Base-by-base conservation (phyloP, 2,797 vertebrate species). In the Tapera naevia region DNA sequence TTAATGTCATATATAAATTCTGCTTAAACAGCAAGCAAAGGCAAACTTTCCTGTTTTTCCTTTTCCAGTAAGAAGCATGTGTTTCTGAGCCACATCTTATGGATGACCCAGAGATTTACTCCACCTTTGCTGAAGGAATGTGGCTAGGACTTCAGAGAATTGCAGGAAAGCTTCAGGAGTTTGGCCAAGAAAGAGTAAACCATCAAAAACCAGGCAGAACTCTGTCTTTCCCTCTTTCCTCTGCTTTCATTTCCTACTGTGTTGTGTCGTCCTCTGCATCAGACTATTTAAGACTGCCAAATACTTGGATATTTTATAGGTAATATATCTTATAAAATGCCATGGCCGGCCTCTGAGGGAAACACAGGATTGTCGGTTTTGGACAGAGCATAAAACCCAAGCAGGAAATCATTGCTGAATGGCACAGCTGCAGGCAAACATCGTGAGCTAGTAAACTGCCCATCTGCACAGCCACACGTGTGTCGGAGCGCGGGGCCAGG, bases 291-390 rank as follows among this genome's bases (percentile, higher is more conserved):
- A 92, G 88, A 74, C 92, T 96, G 96, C 96, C 96, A 97, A 96
- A 97, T 95, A 87, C 73, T 94, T 94, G 91, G 92, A 65, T 93
- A 95, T 96, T 97, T 97, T 97, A 96, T 95, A 95, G 93, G 94
- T 97, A 96, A 96, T 96, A 92, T 95, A 95, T 97, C 95, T 95
- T 96, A 95, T 94, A 97, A n/a, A 97, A 96, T 97, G 94, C 96
- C 93, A 94, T 94, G 89, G 95, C 89, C 89, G 93, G 91, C 92
- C 95, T 95, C 94, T 91, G 94, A 95, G 93, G 95, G 94, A 95
- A 97, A 94, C 93, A 94, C 86, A 93, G 91, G 86, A 90, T 93
- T 97, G 95, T 97, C 93, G 94, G 91, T 96, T 97, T 97, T 97
- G 96, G 95, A 97, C 92, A 72, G 80, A 96, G 96, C 86, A 90